These are phyloP conservation scores for Agrochola litura DNA, from an alignment of 2,888 invertebrate species.

Conservation along the genomic window DNA sequence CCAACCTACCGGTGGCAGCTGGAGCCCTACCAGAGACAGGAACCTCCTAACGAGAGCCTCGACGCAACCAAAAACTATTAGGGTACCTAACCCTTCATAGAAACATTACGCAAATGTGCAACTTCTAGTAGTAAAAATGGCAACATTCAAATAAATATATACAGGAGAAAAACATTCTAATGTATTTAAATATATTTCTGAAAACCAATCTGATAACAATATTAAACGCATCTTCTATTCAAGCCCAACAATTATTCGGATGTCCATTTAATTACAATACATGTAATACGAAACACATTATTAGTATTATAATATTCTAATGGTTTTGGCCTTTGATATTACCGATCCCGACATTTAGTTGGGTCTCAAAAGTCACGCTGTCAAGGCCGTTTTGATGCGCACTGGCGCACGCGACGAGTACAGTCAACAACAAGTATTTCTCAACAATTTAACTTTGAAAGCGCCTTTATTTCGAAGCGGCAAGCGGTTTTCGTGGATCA, in stretches of 20 bases:
- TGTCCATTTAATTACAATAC: conserved; percentile 60
- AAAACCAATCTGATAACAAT: background rate
- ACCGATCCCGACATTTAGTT: conserved; percentile 81
- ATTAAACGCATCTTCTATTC: background rate
- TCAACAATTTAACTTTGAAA: background rate
- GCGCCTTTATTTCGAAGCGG: background rate
- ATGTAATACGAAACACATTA: conserved; percentile 72
- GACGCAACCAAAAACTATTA: background rate
- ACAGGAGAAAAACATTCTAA: background rate
- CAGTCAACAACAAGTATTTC: conserved; percentile 19
- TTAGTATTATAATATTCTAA: conserved; percentile 80
- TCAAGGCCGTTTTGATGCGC: conserved; percentile 79
- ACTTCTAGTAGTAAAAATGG: background rate
- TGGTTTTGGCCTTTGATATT: conserved; percentile 81
- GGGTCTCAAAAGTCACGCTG: conserved; percentile 83
- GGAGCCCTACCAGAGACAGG: too few species aligned
- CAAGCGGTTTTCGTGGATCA: background rate
- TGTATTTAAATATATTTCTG: background rate
- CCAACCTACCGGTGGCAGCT: too few species aligned
- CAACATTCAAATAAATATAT: background rate
- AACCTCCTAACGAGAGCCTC: too few species aligned
- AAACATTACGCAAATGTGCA: background rate
- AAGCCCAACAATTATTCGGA: conserved; percentile 38
- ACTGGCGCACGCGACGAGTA: conserved; percentile 54
- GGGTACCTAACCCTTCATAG: background rate